A percentile compares a stretch with the other conserved stretches of the same genome.
Conservation (phyloP, 2,797 vertebrate genomes). For the Lacerta agilis region DNA sequence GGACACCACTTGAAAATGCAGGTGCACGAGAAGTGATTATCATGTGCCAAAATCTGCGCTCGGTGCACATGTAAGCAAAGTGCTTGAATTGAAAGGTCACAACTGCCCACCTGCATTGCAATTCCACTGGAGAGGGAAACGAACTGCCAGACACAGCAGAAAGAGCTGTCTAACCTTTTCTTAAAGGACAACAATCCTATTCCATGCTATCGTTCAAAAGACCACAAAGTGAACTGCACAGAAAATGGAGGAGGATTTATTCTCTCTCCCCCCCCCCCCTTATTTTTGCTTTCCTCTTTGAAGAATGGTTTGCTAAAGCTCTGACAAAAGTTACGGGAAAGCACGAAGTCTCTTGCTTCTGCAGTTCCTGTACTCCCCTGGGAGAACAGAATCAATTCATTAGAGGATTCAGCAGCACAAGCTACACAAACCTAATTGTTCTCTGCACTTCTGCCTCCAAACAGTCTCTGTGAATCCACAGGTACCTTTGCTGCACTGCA, state of each 20-base stretch:
- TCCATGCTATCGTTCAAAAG: neutral
- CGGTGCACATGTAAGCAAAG: slow-evolving; percentile 49
- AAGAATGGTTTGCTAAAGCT: neutral
- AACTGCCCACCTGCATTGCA: neutral
- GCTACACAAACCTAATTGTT: neutral
- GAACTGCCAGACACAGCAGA: neutral
- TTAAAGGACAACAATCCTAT: neutral
- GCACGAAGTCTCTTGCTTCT: neutral
- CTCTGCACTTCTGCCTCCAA: neutral
- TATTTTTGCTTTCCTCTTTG: neutral
- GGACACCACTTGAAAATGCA: slow-evolving; percentile 44
- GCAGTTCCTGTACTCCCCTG: neutral
- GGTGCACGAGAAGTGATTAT: slow-evolving; percentile 45
- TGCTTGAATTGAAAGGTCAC: slow-evolving; percentile 13
- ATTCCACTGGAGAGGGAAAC: neutral
- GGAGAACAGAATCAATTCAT: neutral
- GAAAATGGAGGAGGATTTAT: neutral
- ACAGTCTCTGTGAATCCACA: neutral
- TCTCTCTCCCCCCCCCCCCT: no score
- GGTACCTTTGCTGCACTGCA: neutral
- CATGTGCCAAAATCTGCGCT: slow-evolving; percentile 36
- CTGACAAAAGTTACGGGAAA: neutral
- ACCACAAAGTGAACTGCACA: neutral
- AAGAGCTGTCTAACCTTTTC: neutral
- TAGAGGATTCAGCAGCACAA: neutral